phyloP scores from a whole-genome alignment of 2,888 invertebrate genomes.

The Acleris laterana region DNA sequence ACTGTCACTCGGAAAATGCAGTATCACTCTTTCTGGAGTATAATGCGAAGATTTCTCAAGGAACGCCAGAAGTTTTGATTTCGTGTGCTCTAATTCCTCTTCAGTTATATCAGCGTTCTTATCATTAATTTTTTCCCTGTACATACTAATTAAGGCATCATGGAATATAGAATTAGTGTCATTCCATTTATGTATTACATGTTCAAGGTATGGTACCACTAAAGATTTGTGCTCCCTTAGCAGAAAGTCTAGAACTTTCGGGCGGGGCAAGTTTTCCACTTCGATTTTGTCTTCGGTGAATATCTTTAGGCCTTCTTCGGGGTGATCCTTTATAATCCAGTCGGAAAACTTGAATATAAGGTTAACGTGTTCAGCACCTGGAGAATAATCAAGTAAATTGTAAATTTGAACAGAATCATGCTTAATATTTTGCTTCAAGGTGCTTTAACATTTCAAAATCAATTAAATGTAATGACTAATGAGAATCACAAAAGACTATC shows the following conservation, averaged over 20 bases:
- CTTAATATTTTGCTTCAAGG: too few species aligned
- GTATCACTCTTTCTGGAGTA: constrained; percentile 93
- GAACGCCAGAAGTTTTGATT: constrained; percentile 88
- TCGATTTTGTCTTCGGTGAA: constrained; percentile 95
- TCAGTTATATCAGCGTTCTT: constrained; percentile 65
- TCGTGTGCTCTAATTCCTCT: constrained; percentile 69
- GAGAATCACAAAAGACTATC: too few species aligned
- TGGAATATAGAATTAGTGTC: constrained; percentile 94
- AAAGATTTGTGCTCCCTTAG: constrained; percentile 91
- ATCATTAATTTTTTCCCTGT: constrained; percentile 89
- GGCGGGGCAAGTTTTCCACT: constrained; percentile 94
- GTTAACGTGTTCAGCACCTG: constrained; percentile 90
- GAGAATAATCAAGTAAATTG: constrained; percentile 36
- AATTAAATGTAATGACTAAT: too few species aligned
- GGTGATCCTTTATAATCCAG: constrained; percentile 94
- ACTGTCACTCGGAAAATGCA: constrained; percentile 93
- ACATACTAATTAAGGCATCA: constrained; percentile 95
- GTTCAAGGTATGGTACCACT: constrained; percentile 97
- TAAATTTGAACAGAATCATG: neutral
- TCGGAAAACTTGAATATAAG: constrained; percentile 97
- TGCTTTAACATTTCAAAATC: too few species aligned
- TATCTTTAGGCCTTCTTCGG: constrained; percentile 94
- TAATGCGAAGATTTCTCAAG: constrained; percentile 92
- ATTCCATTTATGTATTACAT: constrained; percentile 95
- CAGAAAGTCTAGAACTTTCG: constrained; percentile 94